Base-by-base conservation (phyloP, 2,797 vertebrate genomes). In the Anabacerthia variegaticeps region DNA sequence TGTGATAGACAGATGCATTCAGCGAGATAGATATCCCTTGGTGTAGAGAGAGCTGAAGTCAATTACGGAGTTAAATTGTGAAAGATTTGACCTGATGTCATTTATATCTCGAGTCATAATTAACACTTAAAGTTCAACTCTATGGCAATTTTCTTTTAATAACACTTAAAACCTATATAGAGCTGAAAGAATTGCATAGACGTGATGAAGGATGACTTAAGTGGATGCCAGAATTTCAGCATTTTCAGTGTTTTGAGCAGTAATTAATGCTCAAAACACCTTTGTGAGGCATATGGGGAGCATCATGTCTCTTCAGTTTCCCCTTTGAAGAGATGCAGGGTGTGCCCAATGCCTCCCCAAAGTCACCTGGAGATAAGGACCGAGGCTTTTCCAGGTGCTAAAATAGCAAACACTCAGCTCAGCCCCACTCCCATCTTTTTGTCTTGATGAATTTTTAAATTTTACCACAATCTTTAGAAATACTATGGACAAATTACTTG, bases 61-160 rank as follows among this genome's bases (percentile, higher is more conserved):
- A 95, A 84, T 96, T 95, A 92, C 5, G 1, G 85, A 97, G 85
- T 87, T 95, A 95, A 95, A 95, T 4, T 76, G 89, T 78, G 49
- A 82, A 92, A 86, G 61, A 73, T 92, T 79, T 95, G 96, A 96
- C 95, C 93, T 79, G 71, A 90, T 92, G 85, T 90, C 94, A 90
- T 94, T 95, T 95, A 79, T 86, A 92, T 93, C 85, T 95, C 2
- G 0, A 95, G 85, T 76, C 88, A 85, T 95, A 95, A 97, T 93
- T 95, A 97, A 95, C 77, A 82, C 91, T 93, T 93, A 93, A 93
- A 95, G 89, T 88, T 95, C 94, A 96, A 82, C 74, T 94, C 80
- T 79, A 30, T 72, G 67, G 85, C 77, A 95, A 94, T 93, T 92
- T 96, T 67, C 85, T 88, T 86, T 88, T 95, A 95, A 92, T 87